A percentile compares a stretch with the other conserved stretches of the same genome.
phyloP scores from a whole-genome alignment of 2,113 vertebrate genomes.

The Tragelaphus imberbis region DNA sequence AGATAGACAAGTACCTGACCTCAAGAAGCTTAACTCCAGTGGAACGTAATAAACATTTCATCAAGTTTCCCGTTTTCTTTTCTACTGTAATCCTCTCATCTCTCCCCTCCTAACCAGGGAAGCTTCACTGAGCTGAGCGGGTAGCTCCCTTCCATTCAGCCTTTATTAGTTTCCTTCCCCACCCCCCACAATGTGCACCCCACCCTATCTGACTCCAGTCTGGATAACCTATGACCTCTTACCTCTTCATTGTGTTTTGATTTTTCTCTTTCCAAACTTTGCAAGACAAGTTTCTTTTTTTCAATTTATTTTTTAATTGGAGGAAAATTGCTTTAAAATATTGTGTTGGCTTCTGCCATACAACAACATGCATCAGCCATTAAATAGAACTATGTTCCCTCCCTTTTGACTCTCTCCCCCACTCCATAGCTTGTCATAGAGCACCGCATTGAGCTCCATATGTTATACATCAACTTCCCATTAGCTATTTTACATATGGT shows the following conservation, averaged over 20 bases:
- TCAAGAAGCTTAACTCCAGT: neutral
- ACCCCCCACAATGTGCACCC: fast-evolving
- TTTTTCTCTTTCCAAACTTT: neutral
- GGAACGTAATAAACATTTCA: neutral
- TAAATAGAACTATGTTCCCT: neutral
- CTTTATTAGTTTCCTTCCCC: neutral
- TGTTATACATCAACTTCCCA: neutral
- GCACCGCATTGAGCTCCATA: neutral
- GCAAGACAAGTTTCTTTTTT: neutral
- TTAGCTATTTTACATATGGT: neutral
- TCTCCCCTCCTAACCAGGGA: neutral
- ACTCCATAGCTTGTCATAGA: neutral
- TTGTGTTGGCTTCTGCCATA: neutral
- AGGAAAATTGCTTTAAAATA: neutral
- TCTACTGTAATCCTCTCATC: neutral
- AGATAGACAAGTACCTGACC: neutral
- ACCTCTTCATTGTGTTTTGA: neutral
- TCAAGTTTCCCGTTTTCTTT: neutral
- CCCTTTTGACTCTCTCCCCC: neutral
- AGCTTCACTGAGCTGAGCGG: neutral
- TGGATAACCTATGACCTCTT: neutral
- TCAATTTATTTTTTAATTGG: neutral
- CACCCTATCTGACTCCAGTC: neutral
- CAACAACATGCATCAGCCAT: neutral
- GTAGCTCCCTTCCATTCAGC: neutral